Base-by-base conservation (phyloP, 1,140 invertebrate genomes). In the Leptonema lineaticorne region DNA sequence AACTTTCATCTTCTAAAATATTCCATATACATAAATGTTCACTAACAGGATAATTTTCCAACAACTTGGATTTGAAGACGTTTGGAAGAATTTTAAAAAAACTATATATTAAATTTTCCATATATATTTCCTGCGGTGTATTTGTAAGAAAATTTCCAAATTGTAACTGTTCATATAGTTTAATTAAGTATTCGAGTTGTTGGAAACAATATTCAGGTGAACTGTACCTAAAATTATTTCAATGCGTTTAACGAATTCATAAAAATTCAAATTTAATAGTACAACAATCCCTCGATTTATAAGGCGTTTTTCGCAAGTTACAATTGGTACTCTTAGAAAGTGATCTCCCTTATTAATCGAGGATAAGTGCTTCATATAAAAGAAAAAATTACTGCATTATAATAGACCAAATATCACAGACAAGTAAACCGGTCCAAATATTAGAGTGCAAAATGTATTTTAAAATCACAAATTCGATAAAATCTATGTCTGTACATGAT, bases 341-440 rank as follows among this genome's bases (percentile, higher is more conserved):
- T 7, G 8, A 57, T 20, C 14, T n/a, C 4, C 16, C n/a, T 60
- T 9, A 9, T 20, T 60, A 20, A 18, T 60, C 33, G 33, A 33
- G 4, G 3, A 22, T 16, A 14, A 24, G 26, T 45, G 14, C 11
- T n/a, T 4, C 27, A 45, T 26, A 29, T 45, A 27, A 59, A 37
- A 30, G 6, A 63, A 50, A 50, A 69, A 62, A 28, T 65, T 69
- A 72, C 71, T 66, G 30, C 9, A 65, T 37, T 11, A 73, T 53
- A 16, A 68, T 73, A 8, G 48, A 14, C 58, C 64, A 73, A 14
- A 73, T 48, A 65, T 73, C 71, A 14, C 63, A 28, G 20, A 65
- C 65, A 29, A 73, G 30, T 3, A 70, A 18, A 8, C 65, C 65
- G 41, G 33, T 57, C 65, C 59, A 63, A 24, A 68, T 46, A 46